Evolutionary conservation across 2,888 invertebrate species (phyloP).

Genomic region (Andrena praecox): DNA sequence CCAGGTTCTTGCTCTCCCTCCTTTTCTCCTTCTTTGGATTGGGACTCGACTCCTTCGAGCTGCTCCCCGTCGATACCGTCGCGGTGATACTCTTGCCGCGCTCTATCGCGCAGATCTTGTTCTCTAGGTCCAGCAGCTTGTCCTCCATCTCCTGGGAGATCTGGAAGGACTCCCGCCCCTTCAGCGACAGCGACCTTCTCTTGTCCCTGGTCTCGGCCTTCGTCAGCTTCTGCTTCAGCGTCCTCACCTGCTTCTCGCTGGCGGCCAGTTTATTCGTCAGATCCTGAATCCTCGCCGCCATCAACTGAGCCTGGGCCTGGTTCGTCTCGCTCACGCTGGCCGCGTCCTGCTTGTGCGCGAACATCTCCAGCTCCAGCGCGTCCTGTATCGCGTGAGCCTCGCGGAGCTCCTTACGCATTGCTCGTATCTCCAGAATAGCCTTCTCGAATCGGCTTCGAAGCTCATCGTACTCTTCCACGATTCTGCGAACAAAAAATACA

Average conservation of each 20-base stretch:
- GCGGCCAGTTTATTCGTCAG: conserved; percentile 92
- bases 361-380: conserved; percentile 92
- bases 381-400: conserved; percentile 93
- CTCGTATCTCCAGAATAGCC: conserved; percentile 93
- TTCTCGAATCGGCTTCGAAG: conserved; percentile 92
- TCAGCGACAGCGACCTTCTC: conserved; percentile 92
- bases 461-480: conserved; percentile 93
- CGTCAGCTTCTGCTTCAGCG: conserved; percentile 92
- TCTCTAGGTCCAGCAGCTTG: conserved; percentile 92
- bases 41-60: conserved; percentile 86
- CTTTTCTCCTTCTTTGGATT: conserved; percentile 86
- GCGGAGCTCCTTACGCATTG: conserved; percentile 92
- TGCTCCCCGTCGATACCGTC: conserved; percentile 85
- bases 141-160: conserved; percentile 94
- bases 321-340: conserved; percentile 88
- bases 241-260: conserved; percentile 93
- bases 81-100: conserved; percentile 84
- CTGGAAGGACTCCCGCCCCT: conserved; percentile 92
- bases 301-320: conserved; percentile 91
- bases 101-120: conserved; percentile 90
- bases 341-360: conserved; percentile 91
- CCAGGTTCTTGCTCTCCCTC: conserved; percentile 75
- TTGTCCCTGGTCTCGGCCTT: conserved; percentile 92
- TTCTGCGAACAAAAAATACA: conserved; percentile 81
- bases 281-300: conserved; percentile 94